Base-by-base conservation (phyloP, 2,888 invertebrate genomes). In the Ceraclea dissimilis region DNA sequence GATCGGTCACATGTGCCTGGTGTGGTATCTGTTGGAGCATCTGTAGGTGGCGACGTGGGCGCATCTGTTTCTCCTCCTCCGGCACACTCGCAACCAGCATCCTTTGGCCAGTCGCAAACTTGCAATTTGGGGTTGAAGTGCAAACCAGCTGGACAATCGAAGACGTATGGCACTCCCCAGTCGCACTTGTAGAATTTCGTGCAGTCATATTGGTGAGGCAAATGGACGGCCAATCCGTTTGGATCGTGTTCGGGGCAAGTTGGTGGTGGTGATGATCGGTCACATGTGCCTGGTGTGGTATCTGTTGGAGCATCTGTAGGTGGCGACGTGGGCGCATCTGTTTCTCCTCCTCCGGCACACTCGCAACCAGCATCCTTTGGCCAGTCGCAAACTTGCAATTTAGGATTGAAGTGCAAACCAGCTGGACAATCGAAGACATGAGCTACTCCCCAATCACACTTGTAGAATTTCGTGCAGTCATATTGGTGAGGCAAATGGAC, bases 361-460 rank as follows among this genome's bases (percentile, higher is more conserved):
- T 31, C 48, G 26, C 59, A 60, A 8, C 65, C 65, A 17, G 65
- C 65, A 44, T 60, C 52, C 18, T 54, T 49, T 4, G 63, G 64
- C 49, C 51, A 65, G 54, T 65, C 66, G 26, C 65, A 66, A n/a
- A 63, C 63, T 46, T 63, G 61, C 49, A 62, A 20, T 8, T 17
- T 21, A 1, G 62, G 59, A 54, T 64, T 63, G 48, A 64, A 66
- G 49, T 65, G 62, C 11, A 64, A 56, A 13, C 57, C 61, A 17
- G 21, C 49, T n/a, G 65, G 63, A 56, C 66, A 66, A 16, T 59
- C 52, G 26, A 62, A 61, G 13, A 61, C 18, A 39, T 63, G 62
- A 1, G 65, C 56, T 6, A 59, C 58, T n/a, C 66, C 66, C 52
- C 57, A 49, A 16, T 60, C 52, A 17, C 60, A 60, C 17, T 51